Evolutionary conservation across 1,140 invertebrate genomes (phyloP).

Genomic region (Drosophila leontia): DNA sequence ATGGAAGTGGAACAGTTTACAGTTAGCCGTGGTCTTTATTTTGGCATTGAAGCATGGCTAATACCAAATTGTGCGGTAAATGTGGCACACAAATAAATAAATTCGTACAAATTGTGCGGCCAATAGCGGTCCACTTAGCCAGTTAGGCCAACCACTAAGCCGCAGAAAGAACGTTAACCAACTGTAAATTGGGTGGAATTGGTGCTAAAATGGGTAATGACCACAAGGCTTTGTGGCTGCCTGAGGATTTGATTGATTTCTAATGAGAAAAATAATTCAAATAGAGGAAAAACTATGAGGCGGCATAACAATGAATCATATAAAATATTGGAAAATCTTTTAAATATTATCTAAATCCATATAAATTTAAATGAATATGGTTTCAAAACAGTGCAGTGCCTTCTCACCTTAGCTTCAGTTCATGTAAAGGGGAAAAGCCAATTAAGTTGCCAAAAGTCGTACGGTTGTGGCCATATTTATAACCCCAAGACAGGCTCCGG

Average conservation of each 20-base stretch:
- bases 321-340: not conserved
- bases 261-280: not conserved
- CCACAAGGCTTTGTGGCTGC: slow-evolving; percentile 4
- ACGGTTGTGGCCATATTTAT: not conserved
- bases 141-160: slow-evolving; percentile 58
- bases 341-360: not conserved
- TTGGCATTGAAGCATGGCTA: slow-evolving; percentile 49
- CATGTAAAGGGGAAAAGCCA: not conserved
- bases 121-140: slow-evolving; percentile 57
- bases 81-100: slow-evolving; percentile 71
- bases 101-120: slow-evolving; percentile 71
- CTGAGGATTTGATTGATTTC: slow-evolving; percentile 8
- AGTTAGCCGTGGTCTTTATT: slow-evolving; percentile 54
- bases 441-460: not conserved
- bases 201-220: slow-evolving; percentile 23
- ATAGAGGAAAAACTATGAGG: no score
- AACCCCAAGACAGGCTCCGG: not conserved
- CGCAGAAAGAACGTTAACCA: slow-evolving; percentile 28
- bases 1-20: slow-evolving; percentile 68
- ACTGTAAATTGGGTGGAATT: slow-evolving; percentile 29
- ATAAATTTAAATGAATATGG: not conserved
- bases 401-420: not conserved
- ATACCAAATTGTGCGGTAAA: slow-evolving; percentile 70
- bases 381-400: not conserved
- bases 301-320: not conserved